Conservation (phyloP, 2,113 vertebrate species). For the Thamnophis sirtalis region DNA sequence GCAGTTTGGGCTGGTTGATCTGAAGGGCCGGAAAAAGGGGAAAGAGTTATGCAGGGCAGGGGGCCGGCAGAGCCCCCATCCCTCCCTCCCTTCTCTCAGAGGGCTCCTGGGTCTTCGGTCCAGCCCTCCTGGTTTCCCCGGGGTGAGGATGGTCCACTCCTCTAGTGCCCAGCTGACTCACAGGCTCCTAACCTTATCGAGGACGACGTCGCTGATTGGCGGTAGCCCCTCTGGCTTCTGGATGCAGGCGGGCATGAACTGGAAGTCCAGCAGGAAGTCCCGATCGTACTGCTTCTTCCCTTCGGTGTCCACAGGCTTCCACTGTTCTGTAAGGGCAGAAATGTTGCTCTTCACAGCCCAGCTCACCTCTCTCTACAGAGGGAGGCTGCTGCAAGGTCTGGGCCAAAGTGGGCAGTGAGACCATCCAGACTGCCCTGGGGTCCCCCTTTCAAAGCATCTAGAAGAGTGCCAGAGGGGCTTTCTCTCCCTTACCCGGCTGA, state of each 20-base stretch:
- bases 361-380: background rate
- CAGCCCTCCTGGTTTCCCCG: background rate
- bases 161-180: background rate
- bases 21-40: constrained; percentile 59
- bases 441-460: background rate
- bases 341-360: background rate
- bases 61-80: background rate
- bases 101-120: background rate
- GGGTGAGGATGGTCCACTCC: accelerated
- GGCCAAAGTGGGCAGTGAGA: background rate
- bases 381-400: background rate
- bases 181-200: constrained; percentile 84
- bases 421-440: background rate
- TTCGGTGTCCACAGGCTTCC: constrained; percentile 72
- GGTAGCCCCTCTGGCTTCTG: constrained; percentile 94
- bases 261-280: constrained; percentile 88
- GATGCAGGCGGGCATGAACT: constrained; percentile 91
- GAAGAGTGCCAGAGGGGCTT: background rate
- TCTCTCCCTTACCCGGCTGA: background rate
- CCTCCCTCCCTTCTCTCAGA: background rate
- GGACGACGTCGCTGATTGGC: constrained; percentile 93
- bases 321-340: constrained; percentile 63
- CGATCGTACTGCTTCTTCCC: constrained; percentile 91
- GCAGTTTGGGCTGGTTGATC: constrained; percentile 92
- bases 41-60: background rate